Evolutionary conservation across 2,888 invertebrate species (phyloP).

Genomic region (Caenorhabditis sp.): DNA sequence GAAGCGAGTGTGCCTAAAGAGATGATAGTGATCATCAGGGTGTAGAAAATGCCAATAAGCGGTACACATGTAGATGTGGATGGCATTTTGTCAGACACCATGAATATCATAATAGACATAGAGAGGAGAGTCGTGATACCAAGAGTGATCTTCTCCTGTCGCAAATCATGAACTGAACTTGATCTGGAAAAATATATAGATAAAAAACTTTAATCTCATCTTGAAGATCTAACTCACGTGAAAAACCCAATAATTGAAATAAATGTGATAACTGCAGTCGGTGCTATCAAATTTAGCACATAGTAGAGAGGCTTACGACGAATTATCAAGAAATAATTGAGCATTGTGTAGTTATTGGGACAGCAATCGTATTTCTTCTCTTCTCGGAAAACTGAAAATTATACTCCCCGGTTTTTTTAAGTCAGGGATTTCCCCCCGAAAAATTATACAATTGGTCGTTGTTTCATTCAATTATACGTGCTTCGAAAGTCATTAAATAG

Average conservation of each 20-base stretch:
- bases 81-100: constrained; percentile 73
- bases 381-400: constrained; percentile 29
- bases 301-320: constrained; percentile 56
- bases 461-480: background rate
- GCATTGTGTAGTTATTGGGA: constrained; percentile 48
- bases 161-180: constrained; percentile 70
- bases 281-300: constrained; percentile 71
- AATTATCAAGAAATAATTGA: constrained; percentile 38
- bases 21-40: constrained; percentile 47
- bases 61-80: constrained; percentile 66
- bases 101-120: constrained; percentile 73
- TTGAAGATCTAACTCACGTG: constrained; percentile 59
- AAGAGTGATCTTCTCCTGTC: constrained; percentile 49
- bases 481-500: no score
- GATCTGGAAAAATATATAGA: constrained; percentile 46
- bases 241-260: constrained; percentile 72
- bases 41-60: constrained; percentile 48
- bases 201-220: no score
- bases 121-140: constrained; percentile 66
- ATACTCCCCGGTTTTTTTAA: no score
- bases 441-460: background rate
- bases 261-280: constrained; percentile 72
- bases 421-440: background rate
- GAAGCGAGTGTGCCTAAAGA: constrained; percentile 42
- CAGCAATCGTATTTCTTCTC: constrained; percentile 47